Conservation (phyloP, 1,140 invertebrate species). For the Lasaia peninsularis region DNA sequence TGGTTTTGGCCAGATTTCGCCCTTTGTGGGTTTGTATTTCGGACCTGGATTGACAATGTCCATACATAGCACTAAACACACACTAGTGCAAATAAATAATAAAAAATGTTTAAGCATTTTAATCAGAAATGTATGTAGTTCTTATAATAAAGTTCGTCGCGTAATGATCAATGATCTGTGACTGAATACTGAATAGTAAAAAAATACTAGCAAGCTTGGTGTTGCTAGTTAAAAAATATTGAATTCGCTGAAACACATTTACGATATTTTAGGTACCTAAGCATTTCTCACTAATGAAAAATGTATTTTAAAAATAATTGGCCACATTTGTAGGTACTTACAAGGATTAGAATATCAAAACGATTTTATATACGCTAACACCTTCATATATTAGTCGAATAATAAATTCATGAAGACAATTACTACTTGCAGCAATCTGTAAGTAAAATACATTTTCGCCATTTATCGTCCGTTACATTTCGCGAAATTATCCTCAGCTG, state of each 20-base stretch:
- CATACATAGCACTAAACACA: not conserved
- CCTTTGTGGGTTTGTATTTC: slow-evolving; percentile 66
- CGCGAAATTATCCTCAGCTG: too few relatives aligned
- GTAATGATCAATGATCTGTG: slow-evolving; percentile 8
- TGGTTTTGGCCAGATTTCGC: slow-evolving; percentile 78
- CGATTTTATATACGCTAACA: too few relatives aligned
- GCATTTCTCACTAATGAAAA: too few relatives aligned
- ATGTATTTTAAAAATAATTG: too few relatives aligned
- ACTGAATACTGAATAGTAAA: not conserved
- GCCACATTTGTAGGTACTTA: too few relatives aligned
- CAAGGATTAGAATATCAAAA: too few relatives aligned
- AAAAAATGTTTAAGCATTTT: slow-evolving; percentile 8
- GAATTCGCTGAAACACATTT: not conserved
- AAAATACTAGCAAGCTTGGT: not conserved
- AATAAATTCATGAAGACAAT: too few relatives aligned
- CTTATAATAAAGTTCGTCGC: not conserved
- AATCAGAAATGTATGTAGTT: not conserved
- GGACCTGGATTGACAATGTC: slow-evolving; percentile 52
- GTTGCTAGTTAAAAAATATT: slow-evolving; percentile 20
- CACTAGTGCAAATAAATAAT: not conserved
- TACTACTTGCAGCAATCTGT: too few relatives aligned
- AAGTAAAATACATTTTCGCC: too few relatives aligned
- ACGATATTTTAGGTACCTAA: not conserved
- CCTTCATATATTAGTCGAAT: too few relatives aligned
- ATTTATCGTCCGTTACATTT: too few relatives aligned